Evolutionary conservation across 2,888 invertebrate genomes (phyloP), one percentile per base, ranked within the genome.

Genomic region (Unio delphinus): DNA sequence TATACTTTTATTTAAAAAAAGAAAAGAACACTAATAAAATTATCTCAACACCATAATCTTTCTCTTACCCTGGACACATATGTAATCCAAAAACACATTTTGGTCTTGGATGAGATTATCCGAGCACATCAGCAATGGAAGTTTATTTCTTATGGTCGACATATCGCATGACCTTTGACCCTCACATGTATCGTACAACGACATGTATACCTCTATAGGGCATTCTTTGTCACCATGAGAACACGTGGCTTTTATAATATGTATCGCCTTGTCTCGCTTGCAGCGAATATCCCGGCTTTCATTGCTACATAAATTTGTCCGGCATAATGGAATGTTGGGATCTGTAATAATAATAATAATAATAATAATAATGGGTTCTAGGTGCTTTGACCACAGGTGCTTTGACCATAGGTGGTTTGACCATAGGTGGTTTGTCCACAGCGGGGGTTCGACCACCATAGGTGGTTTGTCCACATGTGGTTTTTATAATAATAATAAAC

Each of bases 51-150:
- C 15, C 45, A 0, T 45, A 11, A 11, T 45, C 45, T 45, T 45
- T 45, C 11, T 70, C 76, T 76, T 75, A 81, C 81, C 70, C 45
- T 78, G 78, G 11, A 81, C 64, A 70, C 81, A 81, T 8, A 80
- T 76, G 67, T 78, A 80, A 65, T 81, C 81, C 70, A 79, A 74
- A 59, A 79, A 75, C 5, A 81, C 59, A 65, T 80, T 80, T 6
- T 70, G 71, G 34, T 78, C 70, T 54, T 68, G 68, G 18, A 69
- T 69, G 55, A 71, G 68, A 26, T 59, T 54, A 20, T 69, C 66
- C 6, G 70, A 54, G 64, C 81, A 81, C 4, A 69, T 71, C 54
- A 28, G 61, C 6, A 64, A 63, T n/a, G 74, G 76, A 34, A 80
- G 70, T 15, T 61, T 62, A 1, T 67, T 20, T 7, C 73, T 61